These are phyloP conservation scores for Squalus acanthias DNA, from an alignment of 2,797 vertebrate species.

Conservation along the genomic window DNA sequence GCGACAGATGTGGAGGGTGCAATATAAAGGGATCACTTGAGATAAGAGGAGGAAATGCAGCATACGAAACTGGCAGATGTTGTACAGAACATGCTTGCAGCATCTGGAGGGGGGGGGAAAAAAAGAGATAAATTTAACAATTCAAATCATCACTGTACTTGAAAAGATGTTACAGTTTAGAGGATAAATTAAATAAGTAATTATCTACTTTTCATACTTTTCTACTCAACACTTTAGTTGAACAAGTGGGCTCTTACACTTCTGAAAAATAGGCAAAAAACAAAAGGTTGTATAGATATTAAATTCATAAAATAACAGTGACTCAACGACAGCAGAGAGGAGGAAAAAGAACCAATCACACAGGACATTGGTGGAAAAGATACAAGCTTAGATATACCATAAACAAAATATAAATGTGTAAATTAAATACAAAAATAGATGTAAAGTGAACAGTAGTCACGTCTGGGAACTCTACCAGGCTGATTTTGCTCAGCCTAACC, in stretches of 20 bases:
- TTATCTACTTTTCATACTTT: background rate
- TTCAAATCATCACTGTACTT: background rate
- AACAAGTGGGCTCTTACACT: background rate
- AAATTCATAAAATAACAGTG: background rate
- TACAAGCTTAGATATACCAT: background rate
- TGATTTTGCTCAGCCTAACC: background rate
- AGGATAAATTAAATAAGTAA: background rate
- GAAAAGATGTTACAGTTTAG: background rate
- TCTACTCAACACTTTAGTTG: background rate
- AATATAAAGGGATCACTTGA: constrained; percentile 90
- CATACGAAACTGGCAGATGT: constrained; percentile 87
- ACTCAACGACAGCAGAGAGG: background rate
- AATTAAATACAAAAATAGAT: background rate
- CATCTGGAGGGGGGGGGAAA: constrained; percentile 62
- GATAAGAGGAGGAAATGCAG: constrained; percentile 85
- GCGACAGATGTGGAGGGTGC: constrained; percentile 79
- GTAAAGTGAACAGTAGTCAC: background rate
- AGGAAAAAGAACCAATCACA: background rate
- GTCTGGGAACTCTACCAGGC: background rate
- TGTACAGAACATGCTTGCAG: constrained; percentile 91
- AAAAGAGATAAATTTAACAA: background rate
- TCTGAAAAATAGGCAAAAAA: no score
- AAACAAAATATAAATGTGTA: background rate
- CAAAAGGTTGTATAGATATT: no score
- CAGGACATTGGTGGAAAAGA: background rate